Conservation (phyloP, 1,140 invertebrate species). For the Nasonia giraulti region DNA sequence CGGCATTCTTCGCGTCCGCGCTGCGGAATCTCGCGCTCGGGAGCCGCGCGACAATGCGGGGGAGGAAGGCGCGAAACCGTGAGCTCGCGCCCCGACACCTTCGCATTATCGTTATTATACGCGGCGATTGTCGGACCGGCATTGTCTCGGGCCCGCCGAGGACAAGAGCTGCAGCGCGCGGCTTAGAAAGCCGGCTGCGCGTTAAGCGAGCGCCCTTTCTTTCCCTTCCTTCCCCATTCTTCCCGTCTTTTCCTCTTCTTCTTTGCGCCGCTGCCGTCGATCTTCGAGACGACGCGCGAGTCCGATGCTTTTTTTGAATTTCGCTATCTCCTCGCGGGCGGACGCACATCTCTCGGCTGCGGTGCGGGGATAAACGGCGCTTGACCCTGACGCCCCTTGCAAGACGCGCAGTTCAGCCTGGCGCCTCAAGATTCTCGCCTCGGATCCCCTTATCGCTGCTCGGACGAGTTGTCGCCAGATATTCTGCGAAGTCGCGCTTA, state of each 20-base stretch:
- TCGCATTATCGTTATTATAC: constrained; percentile 43
- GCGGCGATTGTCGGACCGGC: constrained; percentile 20
- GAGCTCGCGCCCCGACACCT: constrained; percentile 41
- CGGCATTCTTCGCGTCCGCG: not conserved
- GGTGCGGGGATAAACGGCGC: not conserved
- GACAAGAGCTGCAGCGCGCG: no score
- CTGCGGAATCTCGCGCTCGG: constrained; percentile 5
- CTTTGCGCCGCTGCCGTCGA: no score
- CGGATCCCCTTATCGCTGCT: not conserved
- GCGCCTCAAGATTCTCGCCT: not conserved
- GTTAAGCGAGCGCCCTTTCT: not conserved
- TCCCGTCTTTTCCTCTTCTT: not conserved
- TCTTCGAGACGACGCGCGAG: no score
- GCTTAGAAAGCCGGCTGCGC: constrained; percentile 2
- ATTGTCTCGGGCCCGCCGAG: no score
- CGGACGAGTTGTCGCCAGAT: not conserved
- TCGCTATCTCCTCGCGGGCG: no score
- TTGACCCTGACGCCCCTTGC: not conserved
- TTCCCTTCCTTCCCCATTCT: not conserved
- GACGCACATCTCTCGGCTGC: not conserved
- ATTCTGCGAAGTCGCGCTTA: not conserved
- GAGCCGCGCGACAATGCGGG: constrained; percentile 20
- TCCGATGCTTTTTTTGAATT: no score
- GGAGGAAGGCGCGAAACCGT: constrained; percentile 37
- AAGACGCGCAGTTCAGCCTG: not conserved